A percentile compares a stretch with the other conserved stretches of the same genome.
These are phyloP conservation scores for Takifugu bimaculatus DNA, from an alignment of 2,113 vertebrate genomes.

Conservation along the genomic window DNA sequence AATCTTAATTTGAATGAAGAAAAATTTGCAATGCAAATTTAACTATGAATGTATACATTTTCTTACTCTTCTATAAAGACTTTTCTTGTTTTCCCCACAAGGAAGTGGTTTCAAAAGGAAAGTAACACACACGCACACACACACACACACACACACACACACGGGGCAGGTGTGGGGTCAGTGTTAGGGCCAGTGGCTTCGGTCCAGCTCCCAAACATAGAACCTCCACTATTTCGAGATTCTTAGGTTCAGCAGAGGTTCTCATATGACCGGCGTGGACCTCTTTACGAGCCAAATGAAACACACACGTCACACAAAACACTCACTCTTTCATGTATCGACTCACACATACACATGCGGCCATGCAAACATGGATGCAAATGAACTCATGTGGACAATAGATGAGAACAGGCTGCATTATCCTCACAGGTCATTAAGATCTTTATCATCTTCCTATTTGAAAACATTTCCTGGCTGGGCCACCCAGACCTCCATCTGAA, in stretches of 20 bases:
- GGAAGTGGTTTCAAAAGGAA: neutral
- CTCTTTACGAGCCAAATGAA: slow-evolving; percentile 46
- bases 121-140: slow-evolving; percentile 2
- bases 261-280: slow-evolving; percentile 55
- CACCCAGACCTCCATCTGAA: no score
- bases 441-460: slow-evolving; percentile 37
- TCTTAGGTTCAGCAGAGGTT: slow-evolving; percentile 41
- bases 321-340: slow-evolving; percentile 33
- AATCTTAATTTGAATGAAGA: no score
- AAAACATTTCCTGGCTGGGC: slow-evolving; percentile 46
- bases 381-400: neutral
- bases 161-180: slow-evolving; percentile 71
- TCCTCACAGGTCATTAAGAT: slow-evolving; percentile 41
- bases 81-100: slow-evolving; percentile 14
- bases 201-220: slow-evolving; percentile 75
- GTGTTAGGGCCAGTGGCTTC: slow-evolving; percentile 54
- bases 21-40: no score
- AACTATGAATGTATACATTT: no score
- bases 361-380: slow-evolving; percentile 1
- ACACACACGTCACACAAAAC: slow-evolving; percentile 55
- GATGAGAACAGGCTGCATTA: neutral
- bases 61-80: no score
- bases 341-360: slow-evolving; percentile 5
- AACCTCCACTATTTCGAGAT: slow-evolving; percentile 57
- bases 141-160: slow-evolving; percentile 28